Evolutionary conservation across 2,888 invertebrate species (phyloP), one percentile per base, ranked within the genome.

Genomic region (Dusona sp.): DNA sequence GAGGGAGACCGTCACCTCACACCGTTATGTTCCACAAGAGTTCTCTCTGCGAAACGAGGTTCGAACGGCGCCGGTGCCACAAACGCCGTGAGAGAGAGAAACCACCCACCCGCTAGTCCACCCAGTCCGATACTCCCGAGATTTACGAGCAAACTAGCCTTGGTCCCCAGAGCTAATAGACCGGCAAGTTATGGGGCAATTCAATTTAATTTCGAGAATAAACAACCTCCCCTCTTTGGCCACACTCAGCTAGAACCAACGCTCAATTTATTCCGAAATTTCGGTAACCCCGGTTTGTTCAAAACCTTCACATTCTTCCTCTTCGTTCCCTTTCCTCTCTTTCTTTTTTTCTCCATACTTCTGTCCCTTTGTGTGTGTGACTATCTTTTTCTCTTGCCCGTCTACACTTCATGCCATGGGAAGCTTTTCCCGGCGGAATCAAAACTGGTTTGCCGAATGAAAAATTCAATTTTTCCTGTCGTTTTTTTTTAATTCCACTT

Each of bases 201-300:
- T 93, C 92, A 92, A 93, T 93, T 93, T 93, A 93, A 93, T 93
- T 93, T 93, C 90, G 90, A 93, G 91, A 93, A 93, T 93, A 92
- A 92, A 92, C 92, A 92, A 93, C 91, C 90, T 83, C 25, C 51
- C 81, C 81, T 73, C 88, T 88, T 74, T 61, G 38, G 61, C 61
- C 88, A 80, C 87, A 83, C 64, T 83, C 89, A 87, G 73, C 85
- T 88, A 84, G 88, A 90, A 89, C 88, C 89, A 88, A 87, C 88
- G 90, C 88, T 91, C 91, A 91, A 92, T 92, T 92, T 92, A 92
- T 92, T 91, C 90, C 80, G 81, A 90, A 89, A 90, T 90, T 90
- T 89, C 88, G 87, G 85, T 83, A 88, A 85, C 75, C 82, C 54
- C 87, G 86, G 78, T 88, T 87, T 88, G 88, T 84, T 84, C 86